A percentile compares a stretch with the other conserved stretches of the same genome.
phyloP scores from a whole-genome alignment of 1,140 invertebrate genomes.

The Carcinoscorpius rotundicauda region DNA sequence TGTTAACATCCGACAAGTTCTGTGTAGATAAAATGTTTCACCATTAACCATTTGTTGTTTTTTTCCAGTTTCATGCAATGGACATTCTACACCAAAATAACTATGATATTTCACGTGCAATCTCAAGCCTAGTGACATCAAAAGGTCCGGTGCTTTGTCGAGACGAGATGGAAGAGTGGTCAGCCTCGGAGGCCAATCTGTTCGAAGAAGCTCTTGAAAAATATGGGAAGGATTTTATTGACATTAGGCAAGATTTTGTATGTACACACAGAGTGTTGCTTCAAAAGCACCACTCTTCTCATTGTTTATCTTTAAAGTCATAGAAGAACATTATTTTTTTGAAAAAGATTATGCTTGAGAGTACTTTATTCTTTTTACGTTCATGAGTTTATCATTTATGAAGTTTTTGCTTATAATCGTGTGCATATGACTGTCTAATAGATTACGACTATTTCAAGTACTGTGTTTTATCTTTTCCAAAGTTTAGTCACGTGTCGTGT shows the following conservation, averaged over 20 bases:
- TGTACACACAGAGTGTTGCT: constrained; percentile 36
- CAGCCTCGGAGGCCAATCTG: constrained; percentile 93
- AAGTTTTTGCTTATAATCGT: too few relatives aligned
- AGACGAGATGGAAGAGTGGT: constrained; percentile 99
- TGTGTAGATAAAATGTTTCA: background rate
- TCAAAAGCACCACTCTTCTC: too few relatives aligned
- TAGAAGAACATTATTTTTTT: too few relatives aligned
- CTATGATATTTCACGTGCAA: constrained; percentile 83
- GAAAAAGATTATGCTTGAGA: too few relatives aligned
- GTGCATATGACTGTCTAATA: too few relatives aligned
- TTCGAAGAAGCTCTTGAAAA: constrained; percentile 98
- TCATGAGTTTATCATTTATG: too few relatives aligned
- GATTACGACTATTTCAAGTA: too few relatives aligned
- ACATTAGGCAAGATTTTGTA: constrained; percentile 95
- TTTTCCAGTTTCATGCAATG: constrained; percentile 87
- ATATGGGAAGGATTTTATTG: constrained; percentile 98
- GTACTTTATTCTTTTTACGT: too few relatives aligned
- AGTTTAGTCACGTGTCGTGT: too few relatives aligned
- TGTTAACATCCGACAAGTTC: too few relatives aligned
- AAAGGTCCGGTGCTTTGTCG: constrained; percentile 91
- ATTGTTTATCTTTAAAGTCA: too few relatives aligned
- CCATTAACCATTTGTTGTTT: constrained; percentile 19
- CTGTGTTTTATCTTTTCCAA: too few relatives aligned
- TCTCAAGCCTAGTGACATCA: constrained; percentile 85
- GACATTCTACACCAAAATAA: constrained; percentile 83